Conservation (phyloP, 1,140 invertebrate genomes). For the Gryon sp. region DNA sequence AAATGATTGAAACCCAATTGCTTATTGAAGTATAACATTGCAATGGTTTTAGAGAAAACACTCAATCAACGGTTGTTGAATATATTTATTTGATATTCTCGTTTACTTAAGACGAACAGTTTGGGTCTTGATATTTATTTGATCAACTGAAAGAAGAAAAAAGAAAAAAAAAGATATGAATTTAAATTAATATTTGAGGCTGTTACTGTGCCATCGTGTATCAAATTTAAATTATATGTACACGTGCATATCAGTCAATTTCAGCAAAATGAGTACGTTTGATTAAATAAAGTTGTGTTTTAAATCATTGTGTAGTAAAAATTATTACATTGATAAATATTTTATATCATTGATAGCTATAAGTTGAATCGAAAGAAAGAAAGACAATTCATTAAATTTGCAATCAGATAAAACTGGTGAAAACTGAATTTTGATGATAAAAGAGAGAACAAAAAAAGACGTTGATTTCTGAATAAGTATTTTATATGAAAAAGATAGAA, state of each 20-base stretch:
- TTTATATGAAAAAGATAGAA: slow-evolving; percentile 6
- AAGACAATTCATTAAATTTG: no score
- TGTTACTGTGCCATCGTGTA: slow-evolving; percentile 23
- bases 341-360: neutral
- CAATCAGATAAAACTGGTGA: neutral
- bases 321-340: neutral
- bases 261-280: slow-evolving; percentile 5
- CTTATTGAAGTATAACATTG: no score
- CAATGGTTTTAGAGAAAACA: no score
- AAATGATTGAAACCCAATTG: no score
- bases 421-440: neutral
- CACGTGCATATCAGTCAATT: slow-evolving; percentile 17
- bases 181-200: slow-evolving; percentile 24
- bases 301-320: neutral
- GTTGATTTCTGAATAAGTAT: neutral
- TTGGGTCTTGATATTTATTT: slow-evolving; percentile 41
- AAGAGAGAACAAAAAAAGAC: neutral
- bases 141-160: no score
- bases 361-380: neutral
- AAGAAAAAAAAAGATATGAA: slow-evolving; percentile 19
- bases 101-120: slow-evolving; percentile 18
- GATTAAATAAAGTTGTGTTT: neutral
- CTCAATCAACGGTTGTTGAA: no score
- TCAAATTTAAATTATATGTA: no score
- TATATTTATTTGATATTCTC: neutral